Base-by-base conservation (phyloP, 2,888 invertebrate species). In the Philhelius pedissequus region DNA sequence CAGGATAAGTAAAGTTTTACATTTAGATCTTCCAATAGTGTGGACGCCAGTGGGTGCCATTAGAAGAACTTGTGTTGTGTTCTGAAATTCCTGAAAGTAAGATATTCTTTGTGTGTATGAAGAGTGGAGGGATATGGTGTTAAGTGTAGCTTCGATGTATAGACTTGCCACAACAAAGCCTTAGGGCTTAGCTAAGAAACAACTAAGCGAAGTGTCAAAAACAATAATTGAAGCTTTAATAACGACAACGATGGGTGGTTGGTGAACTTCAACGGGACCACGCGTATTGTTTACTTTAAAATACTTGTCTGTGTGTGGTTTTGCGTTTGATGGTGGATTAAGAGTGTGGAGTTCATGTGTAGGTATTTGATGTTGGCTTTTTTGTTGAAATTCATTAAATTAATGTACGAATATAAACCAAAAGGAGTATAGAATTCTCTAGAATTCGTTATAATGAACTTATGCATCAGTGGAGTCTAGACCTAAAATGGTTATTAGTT, bases 141-240 rank as follows among this genome's bases (percentile, higher is more conserved):
- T 43, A 27, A 27, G n/a, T 48, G 64, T 27, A 22, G 78, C 48
- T 79, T 73, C 48, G 66, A 30, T 45, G 70, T 58, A 5, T 27
- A 18, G 22, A 50, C 66, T 66, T 73, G 13, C 43, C 50, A 60
- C 25, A 32, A 58, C 25, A 79, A n/a, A 48, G 27, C 43, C 58
- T 52, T 20, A 2, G 8, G 58, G 52, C 22, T 71, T 60, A 40
- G 60, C 40, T 43, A 43, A 60, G 60, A 60, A 64, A 32, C 30
- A 45, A 64, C 64, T 48, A 64, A 64, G 32, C 45, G 8, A 27
- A 60, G 64, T 64, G 64, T 64, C 64, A 64, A 48, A 64, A 64
- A 64, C 64, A 64, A 64, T 48, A 64, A 45, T n/a, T 48, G 32
- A 30, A 64, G 64, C 64, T 64, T 38, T 32, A 9, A 9, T 5